These are phyloP conservation scores for Lottia gigantea DNA, from an alignment of 2,888 invertebrate genomes.

Conservation along the genomic window DNA sequence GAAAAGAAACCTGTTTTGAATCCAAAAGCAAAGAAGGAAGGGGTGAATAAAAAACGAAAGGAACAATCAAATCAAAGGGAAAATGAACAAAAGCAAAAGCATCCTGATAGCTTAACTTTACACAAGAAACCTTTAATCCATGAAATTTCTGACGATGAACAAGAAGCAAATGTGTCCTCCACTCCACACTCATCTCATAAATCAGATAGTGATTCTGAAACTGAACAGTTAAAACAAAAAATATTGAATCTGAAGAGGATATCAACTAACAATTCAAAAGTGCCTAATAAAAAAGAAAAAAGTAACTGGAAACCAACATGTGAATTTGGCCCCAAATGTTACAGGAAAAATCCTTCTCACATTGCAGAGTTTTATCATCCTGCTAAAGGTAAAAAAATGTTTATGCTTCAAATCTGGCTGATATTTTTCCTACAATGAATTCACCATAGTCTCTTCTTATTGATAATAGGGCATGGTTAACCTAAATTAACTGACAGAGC, in stretches of 20 bases:
- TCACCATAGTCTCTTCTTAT: no score
- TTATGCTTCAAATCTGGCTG: no score
- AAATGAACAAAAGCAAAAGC: no score
- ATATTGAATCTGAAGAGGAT: constrained; percentile 7
- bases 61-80: no score
- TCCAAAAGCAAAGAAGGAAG: not conserved
- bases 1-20: constrained; percentile 15
- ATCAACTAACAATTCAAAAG: not conserved
- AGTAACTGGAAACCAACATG: constrained; percentile 70
- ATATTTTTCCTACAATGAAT: no score
- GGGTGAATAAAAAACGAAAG: no score
- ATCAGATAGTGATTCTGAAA: constrained; percentile 40
- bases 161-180: no score
- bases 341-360: constrained; percentile 85
- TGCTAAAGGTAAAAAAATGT: constrained; percentile 28
- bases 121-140: no score
- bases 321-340: constrained; percentile 82
- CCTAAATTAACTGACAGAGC: no score
- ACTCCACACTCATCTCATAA: constrained; percentile 29
- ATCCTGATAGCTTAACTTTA: no score
- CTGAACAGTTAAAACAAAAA: not conserved
- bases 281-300: not conserved
- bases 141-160: no score
- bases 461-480: no score
- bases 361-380: constrained; percentile 84